These are phyloP conservation scores for Sycophaga agraensis DNA, from an alignment of 1,140 invertebrate genomes.

Conservation along the genomic window DNA sequence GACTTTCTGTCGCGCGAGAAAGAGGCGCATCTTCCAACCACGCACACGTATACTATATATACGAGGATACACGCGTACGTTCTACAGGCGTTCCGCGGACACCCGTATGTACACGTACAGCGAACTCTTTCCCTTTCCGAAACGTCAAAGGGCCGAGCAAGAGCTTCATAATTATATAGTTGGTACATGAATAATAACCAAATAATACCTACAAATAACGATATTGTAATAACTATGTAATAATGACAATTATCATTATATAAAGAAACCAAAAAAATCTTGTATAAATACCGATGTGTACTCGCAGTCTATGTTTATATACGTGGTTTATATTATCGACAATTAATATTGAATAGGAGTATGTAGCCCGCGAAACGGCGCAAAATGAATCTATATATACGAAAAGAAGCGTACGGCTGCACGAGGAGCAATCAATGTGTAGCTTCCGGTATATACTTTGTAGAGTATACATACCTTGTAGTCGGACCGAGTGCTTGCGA, in stretches of 20 bases:
- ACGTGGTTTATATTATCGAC: slow-evolving; percentile 58
- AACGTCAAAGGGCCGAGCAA: background rate
- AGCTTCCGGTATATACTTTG: no score
- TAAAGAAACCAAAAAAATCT: slow-evolving; percentile 38
- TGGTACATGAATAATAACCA: no score
- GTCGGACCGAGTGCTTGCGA: slow-evolving; percentile 32
- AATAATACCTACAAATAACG: background rate
- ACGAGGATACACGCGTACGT: slow-evolving; percentile 11
- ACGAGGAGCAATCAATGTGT: slow-evolving; percentile 43
- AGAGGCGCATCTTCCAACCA: slow-evolving; percentile 6
- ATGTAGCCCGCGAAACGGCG: slow-evolving; percentile 37
- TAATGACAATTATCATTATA: no score
- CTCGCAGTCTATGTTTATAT: slow-evolving; percentile 58
- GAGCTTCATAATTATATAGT: slow-evolving; percentile 7
- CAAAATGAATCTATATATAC: no score
- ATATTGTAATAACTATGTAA: no score
- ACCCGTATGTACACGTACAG: no score
- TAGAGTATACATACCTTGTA: slow-evolving; percentile 35
- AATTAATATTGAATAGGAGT: slow-evolving; percentile 36
- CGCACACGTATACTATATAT: slow-evolving; percentile 25
- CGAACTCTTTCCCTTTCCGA: slow-evolving; percentile 10
- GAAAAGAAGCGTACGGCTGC: no score
- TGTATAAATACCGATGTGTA: slow-evolving; percentile 55
- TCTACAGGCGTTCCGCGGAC: background rate
- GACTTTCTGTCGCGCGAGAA: no score